phyloP scores from a whole-genome alignment of 2,113 vertebrate species.

The Mandrillus leucophaeus region DNA sequence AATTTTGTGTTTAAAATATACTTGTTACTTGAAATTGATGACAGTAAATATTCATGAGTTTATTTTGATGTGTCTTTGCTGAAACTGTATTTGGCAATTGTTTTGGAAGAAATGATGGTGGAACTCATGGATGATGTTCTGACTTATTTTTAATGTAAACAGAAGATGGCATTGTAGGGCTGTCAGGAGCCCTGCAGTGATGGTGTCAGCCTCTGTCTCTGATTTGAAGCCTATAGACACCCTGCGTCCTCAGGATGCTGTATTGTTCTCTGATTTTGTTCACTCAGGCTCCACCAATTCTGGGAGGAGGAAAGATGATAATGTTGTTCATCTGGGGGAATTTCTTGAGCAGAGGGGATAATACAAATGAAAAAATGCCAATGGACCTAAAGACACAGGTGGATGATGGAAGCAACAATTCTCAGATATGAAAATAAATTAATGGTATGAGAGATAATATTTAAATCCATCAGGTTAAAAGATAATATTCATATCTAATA shows the following conservation, averaged over 20 bases:
- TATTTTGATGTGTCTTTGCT: background rate
- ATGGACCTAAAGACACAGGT: background rate
- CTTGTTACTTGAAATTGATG: slow-evolving; percentile 25
- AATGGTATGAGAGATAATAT: background rate
- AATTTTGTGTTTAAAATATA: slow-evolving; percentile 33
- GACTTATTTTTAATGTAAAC: slow-evolving; percentile 29
- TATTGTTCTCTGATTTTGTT: background rate
- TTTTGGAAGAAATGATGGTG: background rate
- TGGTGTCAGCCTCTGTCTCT: background rate
- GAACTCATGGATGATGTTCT: background rate
- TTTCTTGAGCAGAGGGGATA: background rate
- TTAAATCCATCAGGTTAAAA: slow-evolving; percentile 4
- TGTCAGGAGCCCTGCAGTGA: background rate
- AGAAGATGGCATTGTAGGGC: background rate
- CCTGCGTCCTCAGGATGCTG: background rate
- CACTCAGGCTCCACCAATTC: background rate
- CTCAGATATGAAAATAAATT: slow-evolving; percentile 2
- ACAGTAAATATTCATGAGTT: background rate
- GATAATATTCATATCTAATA: background rate
- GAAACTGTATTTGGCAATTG: background rate
- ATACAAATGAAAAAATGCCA: slow-evolving; percentile 1
- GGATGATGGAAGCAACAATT: background rate
- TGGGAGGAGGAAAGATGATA: background rate
- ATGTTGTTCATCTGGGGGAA: background rate
- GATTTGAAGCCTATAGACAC: background rate